Conservation (phyloP, 2,888 invertebrate species). For the Oscheius sp. region DNA sequence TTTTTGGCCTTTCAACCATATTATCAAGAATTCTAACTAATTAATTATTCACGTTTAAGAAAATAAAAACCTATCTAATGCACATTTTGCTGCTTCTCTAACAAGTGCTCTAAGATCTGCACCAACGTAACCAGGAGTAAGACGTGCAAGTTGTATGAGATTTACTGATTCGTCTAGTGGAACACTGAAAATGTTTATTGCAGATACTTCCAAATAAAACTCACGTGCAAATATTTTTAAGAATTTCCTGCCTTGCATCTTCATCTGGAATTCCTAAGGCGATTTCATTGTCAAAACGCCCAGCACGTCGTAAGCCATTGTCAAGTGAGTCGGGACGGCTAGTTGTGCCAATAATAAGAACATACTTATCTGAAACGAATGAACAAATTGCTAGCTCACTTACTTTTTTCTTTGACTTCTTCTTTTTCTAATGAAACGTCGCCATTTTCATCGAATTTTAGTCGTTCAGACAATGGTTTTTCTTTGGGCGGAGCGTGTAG, state of each 20-base stretch:
- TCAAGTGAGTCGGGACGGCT: constrained; percentile 91
- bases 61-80: constrained; percentile 78
- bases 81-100: constrained; percentile 87
- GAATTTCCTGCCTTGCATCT: constrained; percentile 76
- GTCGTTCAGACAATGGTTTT: constrained; percentile 44
- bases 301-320: constrained; percentile 80
- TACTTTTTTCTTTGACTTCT: too few relatives aligned
- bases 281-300: constrained; percentile 74
- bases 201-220: constrained; percentile 12
- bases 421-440: constrained; percentile 39
- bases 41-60: neutral
- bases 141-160: constrained; percentile 80
- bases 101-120: constrained; percentile 77
- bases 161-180: constrained; percentile 79
- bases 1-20: constrained; percentile 42
- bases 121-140: constrained; percentile 94
- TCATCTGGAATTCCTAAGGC: constrained; percentile 90
- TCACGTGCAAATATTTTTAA: constrained; percentile 60
- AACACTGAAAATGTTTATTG: constrained; percentile 72
- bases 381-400: neutral
- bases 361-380: constrained; percentile 31
- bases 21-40: constrained; percentile 55
- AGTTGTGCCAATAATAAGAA: constrained; percentile 86
- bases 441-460: constrained; percentile 51
- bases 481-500: constrained; percentile 45